Conservation (phyloP, 2,113 vertebrate species). For the Polyodon spathula region DNA sequence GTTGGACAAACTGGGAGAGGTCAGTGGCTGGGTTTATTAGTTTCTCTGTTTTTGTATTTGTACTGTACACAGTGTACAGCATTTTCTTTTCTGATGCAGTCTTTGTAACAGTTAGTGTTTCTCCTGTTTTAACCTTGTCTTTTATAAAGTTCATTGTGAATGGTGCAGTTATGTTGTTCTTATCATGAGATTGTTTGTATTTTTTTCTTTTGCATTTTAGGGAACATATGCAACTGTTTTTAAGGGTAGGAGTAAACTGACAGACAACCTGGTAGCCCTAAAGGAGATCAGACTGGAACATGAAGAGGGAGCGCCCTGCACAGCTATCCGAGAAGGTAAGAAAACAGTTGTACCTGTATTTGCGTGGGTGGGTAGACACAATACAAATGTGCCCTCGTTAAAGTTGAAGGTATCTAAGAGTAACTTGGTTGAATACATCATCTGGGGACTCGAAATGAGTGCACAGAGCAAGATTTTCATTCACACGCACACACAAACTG, state of each 20-base stretch:
- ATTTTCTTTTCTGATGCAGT: neutral
- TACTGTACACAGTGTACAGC: neutral
- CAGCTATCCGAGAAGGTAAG: conserved; percentile 92
- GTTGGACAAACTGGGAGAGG: conserved; percentile 78
- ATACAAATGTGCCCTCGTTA: too few relatives aligned
- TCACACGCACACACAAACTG: too few relatives aligned
- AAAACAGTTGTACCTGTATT: neutral
- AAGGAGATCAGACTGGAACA: conserved; percentile 97
- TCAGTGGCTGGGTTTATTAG: conserved; percentile 33
- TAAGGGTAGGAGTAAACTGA: conserved; percentile 95
- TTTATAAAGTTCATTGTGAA: too few relatives aligned
- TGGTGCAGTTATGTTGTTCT: too few relatives aligned
- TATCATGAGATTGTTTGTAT: neutral
- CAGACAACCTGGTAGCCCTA: conserved; percentile 93
- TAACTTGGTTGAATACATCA: too few relatives aligned
- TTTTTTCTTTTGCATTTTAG: conserved; percentile 37
- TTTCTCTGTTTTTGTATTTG: neutral
- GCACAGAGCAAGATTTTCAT: too few relatives aligned
- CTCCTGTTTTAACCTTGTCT: neutral
- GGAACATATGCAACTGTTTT: conserved; percentile 97
- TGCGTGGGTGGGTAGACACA: too few relatives aligned
- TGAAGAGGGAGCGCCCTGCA: conserved; percentile 94
- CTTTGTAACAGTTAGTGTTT: neutral
- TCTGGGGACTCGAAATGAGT: too few relatives aligned
- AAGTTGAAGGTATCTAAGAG: too few relatives aligned